phyloP scores from a whole-genome alignment of 2,888 invertebrate species.

The Brachyopa scutellaris region DNA sequence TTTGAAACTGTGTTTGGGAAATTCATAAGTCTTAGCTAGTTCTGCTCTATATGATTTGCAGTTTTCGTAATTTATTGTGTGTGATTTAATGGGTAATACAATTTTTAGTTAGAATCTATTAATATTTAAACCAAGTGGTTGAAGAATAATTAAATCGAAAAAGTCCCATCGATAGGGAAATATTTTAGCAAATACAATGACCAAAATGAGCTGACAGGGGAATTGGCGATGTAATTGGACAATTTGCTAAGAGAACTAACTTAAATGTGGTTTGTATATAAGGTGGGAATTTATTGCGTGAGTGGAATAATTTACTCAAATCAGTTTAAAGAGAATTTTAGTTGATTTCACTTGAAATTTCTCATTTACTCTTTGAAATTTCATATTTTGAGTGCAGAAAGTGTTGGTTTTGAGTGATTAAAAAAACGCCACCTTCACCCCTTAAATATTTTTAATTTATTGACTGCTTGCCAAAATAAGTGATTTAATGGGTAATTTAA shows the following conservation, averaged over 20 bases:
- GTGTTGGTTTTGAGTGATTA: neutral
- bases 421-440: too few relatives aligned
- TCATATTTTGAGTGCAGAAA: slow-evolving; percentile 4
- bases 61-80: too few relatives aligned
- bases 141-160: neutral
- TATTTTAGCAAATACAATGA: neutral
- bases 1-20: neutral
- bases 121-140: too few relatives aligned
- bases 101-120: too few relatives aligned
- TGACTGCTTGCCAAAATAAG: too few relatives aligned
- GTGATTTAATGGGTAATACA: too few relatives aligned
- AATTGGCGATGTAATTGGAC: neutral
- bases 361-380: neutral
- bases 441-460: too few relatives aligned
- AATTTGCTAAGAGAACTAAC: neutral
- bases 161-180: neutral
- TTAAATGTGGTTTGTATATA: slow-evolving; percentile 13
- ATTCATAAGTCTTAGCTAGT: too few relatives aligned
- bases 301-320: neutral
- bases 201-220: neutral
- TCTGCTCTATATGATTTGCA: neutral
- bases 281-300: slow-evolving; percentile 24
- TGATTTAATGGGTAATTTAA: too few relatives aligned
- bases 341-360: neutral
- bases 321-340: neutral